A percentile compares a stretch with the other conserved stretches of the same genome.
Conservation (phyloP, 1,140 invertebrate genomes). For the Ostrea edulis region DNA sequence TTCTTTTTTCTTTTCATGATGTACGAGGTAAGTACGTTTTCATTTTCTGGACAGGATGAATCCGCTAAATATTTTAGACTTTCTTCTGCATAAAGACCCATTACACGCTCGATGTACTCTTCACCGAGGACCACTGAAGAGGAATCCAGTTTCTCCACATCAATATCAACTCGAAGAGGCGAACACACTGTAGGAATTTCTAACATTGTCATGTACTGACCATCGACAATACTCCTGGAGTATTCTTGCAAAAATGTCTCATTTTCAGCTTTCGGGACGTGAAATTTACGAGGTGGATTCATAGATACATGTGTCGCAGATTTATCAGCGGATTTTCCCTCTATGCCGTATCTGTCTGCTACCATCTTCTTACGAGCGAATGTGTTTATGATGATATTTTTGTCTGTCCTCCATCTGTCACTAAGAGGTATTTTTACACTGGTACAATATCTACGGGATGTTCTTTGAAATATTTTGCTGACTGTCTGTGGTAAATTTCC, state of each 20-base stretch:
- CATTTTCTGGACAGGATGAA: not conserved
- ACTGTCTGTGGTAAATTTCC: not conserved
- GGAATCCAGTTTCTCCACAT: not conserved
- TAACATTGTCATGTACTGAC: conserved; percentile 19
- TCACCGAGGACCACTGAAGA: not conserved
- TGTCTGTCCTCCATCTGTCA: conserved; percentile 9
- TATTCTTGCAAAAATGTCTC: conserved; percentile 12
- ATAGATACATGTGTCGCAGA: not conserved
- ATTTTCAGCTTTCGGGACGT: not conserved
- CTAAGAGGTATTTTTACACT: not conserved
- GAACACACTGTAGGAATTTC: conserved; percentile 4
- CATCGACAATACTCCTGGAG: not conserved
- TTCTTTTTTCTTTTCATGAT: conserved; percentile 25
- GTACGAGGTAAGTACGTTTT: not conserved
- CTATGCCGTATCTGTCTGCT: not conserved
- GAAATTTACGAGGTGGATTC: conserved; percentile 18
- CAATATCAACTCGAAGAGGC: not conserved
- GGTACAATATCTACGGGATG: not conserved
- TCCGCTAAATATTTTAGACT: not conserved
- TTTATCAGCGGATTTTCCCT: not conserved
- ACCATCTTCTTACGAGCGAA: not conserved
- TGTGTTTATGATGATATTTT: conserved; percentile 10
- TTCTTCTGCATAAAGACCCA: conserved; percentile 1
- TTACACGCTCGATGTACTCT: not conserved
- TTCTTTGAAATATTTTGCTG: not conserved